phyloP scores from a whole-genome alignment of 2,113 vertebrate species.

The Montifringilla adamsi region DNA sequence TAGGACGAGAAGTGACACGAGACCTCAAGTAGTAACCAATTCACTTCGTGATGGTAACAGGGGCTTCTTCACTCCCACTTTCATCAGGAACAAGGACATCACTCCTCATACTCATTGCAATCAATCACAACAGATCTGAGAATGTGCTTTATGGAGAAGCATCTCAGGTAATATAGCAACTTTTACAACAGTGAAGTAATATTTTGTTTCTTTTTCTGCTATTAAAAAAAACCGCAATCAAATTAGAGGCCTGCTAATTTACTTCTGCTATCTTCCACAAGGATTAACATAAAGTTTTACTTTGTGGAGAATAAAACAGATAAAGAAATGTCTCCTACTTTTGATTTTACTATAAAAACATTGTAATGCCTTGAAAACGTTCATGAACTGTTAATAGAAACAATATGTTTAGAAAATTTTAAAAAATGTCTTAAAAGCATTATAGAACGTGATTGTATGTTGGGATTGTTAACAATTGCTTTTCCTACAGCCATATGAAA shows the following conservation, averaged over 20 bases:
- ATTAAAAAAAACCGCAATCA: not conserved
- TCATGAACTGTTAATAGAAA: not conserved
- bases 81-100: not conserved
- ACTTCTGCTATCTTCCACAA: not conserved
- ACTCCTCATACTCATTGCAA: not conserved
- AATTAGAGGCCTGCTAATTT: not conserved
- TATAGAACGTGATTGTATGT: fast-evolving
- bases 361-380: not conserved
- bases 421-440: not conserved
- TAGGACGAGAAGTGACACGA: not conserved
- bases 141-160: not conserved
- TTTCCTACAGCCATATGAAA: not conserved
- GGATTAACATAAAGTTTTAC: not conserved
- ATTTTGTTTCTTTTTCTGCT: not conserved
- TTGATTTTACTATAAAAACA: not conserved
- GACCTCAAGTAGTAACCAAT: not conserved
- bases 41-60: not conserved
- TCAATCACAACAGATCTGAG: not conserved
- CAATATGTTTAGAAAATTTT: not conserved
- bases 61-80: not conserved
- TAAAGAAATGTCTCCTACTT: not conserved
- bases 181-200: not conserved
- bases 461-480: not conserved
- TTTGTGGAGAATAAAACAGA: not conserved
- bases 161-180: not conserved